Conservation (phyloP, 2,113 vertebrate species). For the Tragelaphus buxtoni region DNA sequence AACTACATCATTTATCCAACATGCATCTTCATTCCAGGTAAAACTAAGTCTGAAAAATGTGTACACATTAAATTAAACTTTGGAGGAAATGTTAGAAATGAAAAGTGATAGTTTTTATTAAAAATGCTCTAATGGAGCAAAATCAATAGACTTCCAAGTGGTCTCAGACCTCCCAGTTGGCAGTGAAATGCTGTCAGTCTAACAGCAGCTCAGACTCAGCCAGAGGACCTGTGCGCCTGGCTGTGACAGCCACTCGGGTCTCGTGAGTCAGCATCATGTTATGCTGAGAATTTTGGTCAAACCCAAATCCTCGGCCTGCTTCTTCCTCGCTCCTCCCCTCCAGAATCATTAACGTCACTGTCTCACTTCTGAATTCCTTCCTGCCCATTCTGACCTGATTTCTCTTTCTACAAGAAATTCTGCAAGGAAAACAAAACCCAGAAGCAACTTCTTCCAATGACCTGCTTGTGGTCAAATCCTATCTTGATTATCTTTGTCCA, state of each 20-base stretch:
- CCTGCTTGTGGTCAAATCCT: background rate
- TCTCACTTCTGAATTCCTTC: background rate
- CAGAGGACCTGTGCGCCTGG: background rate
- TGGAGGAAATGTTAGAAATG: background rate
- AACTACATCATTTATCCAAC: background rate
- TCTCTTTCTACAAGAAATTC: background rate
- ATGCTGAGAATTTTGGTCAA: background rate
- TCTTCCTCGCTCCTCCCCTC: background rate
- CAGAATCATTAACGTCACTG: background rate
- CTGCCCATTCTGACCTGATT: background rate
- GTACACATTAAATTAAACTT: background rate
- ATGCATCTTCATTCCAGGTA: background rate
- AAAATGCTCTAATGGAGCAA: background rate
- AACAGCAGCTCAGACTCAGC: background rate
- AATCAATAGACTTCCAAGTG: background rate
- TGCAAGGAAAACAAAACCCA: background rate
- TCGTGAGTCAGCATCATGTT: background rate
- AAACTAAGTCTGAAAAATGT: background rate
- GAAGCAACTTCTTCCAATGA: background rate
- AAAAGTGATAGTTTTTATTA: background rate
- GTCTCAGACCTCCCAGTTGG: background rate
- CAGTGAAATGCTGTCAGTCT: background rate
- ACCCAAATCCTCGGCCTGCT: background rate
- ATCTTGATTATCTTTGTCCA: background rate
- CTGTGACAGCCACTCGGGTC: background rate